Conservation (phyloP, 2,888 invertebrate species). For the Cremastinae sp. region DNA sequence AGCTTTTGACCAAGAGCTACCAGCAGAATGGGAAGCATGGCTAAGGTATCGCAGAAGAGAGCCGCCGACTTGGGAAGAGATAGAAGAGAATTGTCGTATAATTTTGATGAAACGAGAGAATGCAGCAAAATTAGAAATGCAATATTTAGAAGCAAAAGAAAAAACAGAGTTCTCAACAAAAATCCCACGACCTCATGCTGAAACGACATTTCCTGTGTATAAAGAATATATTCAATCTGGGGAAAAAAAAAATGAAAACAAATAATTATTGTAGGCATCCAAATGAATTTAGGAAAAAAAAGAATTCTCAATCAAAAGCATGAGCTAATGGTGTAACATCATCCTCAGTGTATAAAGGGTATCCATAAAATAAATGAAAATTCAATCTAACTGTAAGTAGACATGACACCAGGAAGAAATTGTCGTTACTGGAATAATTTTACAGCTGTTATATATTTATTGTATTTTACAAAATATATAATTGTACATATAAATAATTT, state of each 20-base stretch:
- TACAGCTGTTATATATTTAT: too few relatives aligned
- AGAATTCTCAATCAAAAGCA: too few relatives aligned
- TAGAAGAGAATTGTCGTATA: conserved; percentile 85
- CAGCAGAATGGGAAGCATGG: conserved; percentile 95
- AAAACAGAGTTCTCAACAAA: conserved; percentile 54
- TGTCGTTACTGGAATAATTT: too few relatives aligned
- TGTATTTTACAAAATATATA: too few relatives aligned
- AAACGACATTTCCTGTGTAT: conserved; percentile 81
- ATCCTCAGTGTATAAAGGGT: too few relatives aligned
- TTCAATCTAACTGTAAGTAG: too few relatives aligned
- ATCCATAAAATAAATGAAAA: too few relatives aligned
- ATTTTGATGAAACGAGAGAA: conserved; percentile 88
- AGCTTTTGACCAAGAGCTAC: conserved; percentile 87
- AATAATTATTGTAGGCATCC: too few relatives aligned
- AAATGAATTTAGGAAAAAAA: too few relatives aligned
- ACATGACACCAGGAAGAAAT: too few relatives aligned
- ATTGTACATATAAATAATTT: not conserved
- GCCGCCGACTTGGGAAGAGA: conserved; percentile 88
- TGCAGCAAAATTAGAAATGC: conserved; percentile 86
- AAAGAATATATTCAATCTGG: conserved; percentile 81
- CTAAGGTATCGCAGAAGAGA: conserved; percentile 84
- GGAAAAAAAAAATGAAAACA: too few relatives aligned
- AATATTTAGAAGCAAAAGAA: conserved; percentile 80
- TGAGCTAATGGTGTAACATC: too few relatives aligned
- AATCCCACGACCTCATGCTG: not conserved